Evolutionary conservation across 2,888 invertebrate genomes (phyloP).

Genomic region (Lithophane semibrunnea): DNA sequence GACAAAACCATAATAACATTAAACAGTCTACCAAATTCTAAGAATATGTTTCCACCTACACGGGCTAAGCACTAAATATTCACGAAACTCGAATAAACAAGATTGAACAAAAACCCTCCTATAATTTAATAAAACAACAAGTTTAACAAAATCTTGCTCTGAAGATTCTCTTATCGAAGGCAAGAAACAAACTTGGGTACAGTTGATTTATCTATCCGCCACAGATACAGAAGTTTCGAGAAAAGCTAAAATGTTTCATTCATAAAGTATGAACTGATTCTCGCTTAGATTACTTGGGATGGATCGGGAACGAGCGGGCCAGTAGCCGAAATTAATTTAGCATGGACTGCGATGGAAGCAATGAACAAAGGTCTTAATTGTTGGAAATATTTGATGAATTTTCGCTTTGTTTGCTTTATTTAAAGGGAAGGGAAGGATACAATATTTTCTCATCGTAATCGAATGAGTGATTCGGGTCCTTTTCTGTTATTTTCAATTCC

Average conservation of each 20-base stretch:
- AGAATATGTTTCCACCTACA: slow-evolving; percentile 28
- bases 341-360: slow-evolving; percentile 50
- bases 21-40: slow-evolving; percentile 14
- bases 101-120: slow-evolving; percentile 52
- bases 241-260: slow-evolving; percentile 71
- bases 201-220: slow-evolving; percentile 70
- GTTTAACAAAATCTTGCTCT: slow-evolving; percentile 65
- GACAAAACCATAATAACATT: slow-evolving; percentile 23
- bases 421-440: slow-evolving; percentile 19
- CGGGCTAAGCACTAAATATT: slow-evolving; percentile 49
- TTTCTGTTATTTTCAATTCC: not conserved
- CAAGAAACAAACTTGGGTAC: slow-evolving; percentile 65
- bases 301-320: slow-evolving; percentile 59
- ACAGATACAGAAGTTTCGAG: slow-evolving; percentile 64
- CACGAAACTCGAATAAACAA: slow-evolving; percentile 60
- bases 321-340: slow-evolving; percentile 64
- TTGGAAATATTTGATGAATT: slow-evolving; percentile 54
- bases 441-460: slow-evolving; percentile 19
- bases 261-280: slow-evolving; percentile 67
- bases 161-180: slow-evolving; percentile 65
- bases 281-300: slow-evolving; percentile 63
- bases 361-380: slow-evolving; percentile 60
- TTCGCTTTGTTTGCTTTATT: slow-evolving; percentile 52
- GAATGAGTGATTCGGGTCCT: not conserved
- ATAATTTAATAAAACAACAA: slow-evolving; percentile 67